Evolutionary conservation across 2,888 invertebrate species (phyloP), one percentile per base, ranked within the genome.

Genomic region (Scotopteryx bipunctaria): DNA sequence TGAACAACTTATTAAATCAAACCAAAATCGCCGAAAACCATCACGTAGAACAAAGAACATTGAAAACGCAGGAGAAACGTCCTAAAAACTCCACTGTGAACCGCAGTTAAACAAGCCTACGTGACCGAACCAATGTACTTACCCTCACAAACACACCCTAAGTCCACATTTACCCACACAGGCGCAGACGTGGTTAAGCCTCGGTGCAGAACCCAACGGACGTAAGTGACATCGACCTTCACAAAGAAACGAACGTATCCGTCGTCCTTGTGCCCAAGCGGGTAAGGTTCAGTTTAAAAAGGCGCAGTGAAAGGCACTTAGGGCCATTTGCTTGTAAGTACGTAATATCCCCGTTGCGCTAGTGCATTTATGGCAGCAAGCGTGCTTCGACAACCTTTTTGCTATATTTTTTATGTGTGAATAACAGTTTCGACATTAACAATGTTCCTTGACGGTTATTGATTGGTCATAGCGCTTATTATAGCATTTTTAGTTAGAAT

Each of bases 341-440:
- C 59, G 76, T 77, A 76, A 81, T 81, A 83, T 83, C 86, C 79
- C 83, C 83, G 85, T 83, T 86, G 87, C 85, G 86, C 86, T 86
- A 85, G 86, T 89, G 89, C 89, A 88, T 88, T 88, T 89, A 88
- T 85, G 87, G 87, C 77, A 80, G 78, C 72, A 71, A 67, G 71
- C 82, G 72, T 68, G 66, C 71, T 76, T 82, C 79, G 81, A 71
- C 82, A 88, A 89, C 87, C 81, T 86, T 88, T 86, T 85, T 81
- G 73, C 66, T 65, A 70, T 65, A 74, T 73, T 81, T 83, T 81
- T 81, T 81, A 73, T 73, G 68, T 65, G 64, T 65, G 66, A 76
- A 70, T 76, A 78, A 78, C 77, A 69, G 74, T 76, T 73, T 66
- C 59, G 51, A 61, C 52, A 68, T 64, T 68, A 73, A 67, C 71